Percentiles rank a stretch among this genome's conserved stretches.
These are phyloP conservation scores for Sussaba pulchella DNA, from an alignment of 2,888 invertebrate species.

Conservation along the genomic window DNA sequence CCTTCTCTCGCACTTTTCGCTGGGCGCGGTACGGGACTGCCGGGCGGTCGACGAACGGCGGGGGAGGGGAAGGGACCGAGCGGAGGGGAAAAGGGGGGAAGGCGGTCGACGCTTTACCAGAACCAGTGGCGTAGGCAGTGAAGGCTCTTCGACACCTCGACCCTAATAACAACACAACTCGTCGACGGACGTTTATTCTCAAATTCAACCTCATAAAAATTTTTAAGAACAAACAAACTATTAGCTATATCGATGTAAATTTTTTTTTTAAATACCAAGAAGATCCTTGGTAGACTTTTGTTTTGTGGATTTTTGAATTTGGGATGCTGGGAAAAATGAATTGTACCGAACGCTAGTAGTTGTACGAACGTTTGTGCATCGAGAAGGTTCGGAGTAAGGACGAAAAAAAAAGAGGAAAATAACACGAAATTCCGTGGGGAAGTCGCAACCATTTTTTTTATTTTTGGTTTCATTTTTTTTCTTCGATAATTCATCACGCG, in stretches of 20 bases:
- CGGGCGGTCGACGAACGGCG: constrained; percentile 58
- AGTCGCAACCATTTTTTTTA: constrained; percentile 7
- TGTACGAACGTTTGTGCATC: too few relatives aligned
- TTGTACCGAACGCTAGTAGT: too few relatives aligned
- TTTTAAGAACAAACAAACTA: background rate
- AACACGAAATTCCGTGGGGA: background rate
- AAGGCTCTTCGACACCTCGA: constrained; percentile 31
- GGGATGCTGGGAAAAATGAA: too few relatives aligned
- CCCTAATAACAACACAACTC: background rate
- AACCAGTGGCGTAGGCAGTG: constrained; percentile 74
- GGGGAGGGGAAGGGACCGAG: constrained; percentile 47
- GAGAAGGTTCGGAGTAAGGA: too few relatives aligned
- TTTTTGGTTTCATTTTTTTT: too few relatives aligned
- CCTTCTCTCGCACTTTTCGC: constrained; percentile 58
- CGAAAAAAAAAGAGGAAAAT: background rate
- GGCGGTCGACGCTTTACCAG: constrained; percentile 66
- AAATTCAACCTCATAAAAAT: too few relatives aligned
- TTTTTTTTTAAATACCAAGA: too few relatives aligned
- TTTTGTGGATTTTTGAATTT: background rate
- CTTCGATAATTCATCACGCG: constrained; percentile 49
- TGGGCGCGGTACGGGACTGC: constrained; percentile 64
- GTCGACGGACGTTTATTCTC: background rate
- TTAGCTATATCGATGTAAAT: background rate
- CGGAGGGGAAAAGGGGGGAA: constrained; percentile 32
- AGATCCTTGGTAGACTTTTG: background rate